These are phyloP conservation scores for Corydoras sp. DNA, from an alignment of 2,113 vertebrate genomes.

Conservation along the genomic window DNA sequence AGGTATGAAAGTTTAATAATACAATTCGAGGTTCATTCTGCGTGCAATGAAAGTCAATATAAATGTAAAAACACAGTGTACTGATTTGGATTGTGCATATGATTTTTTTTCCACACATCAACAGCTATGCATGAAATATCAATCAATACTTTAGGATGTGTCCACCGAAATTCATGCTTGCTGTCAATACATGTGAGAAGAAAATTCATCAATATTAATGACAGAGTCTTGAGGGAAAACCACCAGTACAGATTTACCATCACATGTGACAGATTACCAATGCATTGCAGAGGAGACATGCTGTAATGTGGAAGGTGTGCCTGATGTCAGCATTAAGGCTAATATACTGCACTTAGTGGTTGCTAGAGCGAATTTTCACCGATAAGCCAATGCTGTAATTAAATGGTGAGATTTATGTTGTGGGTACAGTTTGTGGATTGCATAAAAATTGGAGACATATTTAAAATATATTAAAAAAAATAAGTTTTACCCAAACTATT, in stretches of 20 bases:
- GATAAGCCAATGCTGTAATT: no score
- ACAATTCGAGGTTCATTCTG: no score
- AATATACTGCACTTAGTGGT: neutral
- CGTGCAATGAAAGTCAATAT: no score
- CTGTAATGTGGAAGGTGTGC: conserved; percentile 50
- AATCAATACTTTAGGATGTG: conserved; percentile 16
- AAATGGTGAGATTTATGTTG: no score
- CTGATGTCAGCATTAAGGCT: conserved; percentile 42
- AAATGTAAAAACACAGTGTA: no score
- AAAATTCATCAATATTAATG: conserved; percentile 48
- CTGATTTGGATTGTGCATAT: neutral
- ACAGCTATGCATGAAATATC: conserved; percentile 11
- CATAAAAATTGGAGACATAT: no score
- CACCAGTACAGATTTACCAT: conserved; percentile 40
- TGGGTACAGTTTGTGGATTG: no score
- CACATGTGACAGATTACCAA: conserved; percentile 48
- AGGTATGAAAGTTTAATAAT: no score
- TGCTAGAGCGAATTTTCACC: neutral
- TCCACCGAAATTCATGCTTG: conserved; percentile 27
- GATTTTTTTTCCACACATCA: conserved; percentile 11
- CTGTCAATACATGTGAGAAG: conserved; percentile 41
- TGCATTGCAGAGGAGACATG: conserved; percentile 45
- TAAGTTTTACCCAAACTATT: no score
- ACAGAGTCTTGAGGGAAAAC: conserved; percentile 40
- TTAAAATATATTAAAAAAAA: no score